Evolutionary conservation across 1,140 invertebrate species (phyloP).

Genomic region (Conus ventricosus): DNA sequence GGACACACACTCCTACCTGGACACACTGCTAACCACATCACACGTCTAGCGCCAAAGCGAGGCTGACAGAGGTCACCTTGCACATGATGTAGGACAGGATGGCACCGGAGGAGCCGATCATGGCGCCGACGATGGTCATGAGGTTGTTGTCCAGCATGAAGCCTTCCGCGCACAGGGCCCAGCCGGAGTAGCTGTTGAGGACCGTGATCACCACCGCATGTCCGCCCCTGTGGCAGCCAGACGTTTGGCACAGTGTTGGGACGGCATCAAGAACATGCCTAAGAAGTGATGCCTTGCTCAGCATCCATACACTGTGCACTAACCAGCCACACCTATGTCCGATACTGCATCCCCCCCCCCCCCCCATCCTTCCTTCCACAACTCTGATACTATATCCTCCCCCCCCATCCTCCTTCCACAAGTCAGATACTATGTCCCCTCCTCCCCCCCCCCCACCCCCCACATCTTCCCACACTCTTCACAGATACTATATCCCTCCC

Average conservation of each 20-base stretch:
- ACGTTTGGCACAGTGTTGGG: neutral
- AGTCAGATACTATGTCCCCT: too few relatives aligned
- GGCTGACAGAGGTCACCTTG: constrained; percentile 78
- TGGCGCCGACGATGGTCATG: constrained; percentile 92
- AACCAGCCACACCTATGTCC: neutral
- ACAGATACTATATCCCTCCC: too few relatives aligned
- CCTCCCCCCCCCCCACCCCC: too few relatives aligned
- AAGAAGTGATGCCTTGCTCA: neutral
- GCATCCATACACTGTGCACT: neutral
- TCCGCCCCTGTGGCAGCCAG: constrained; percentile 79
- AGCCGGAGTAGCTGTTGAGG: constrained; percentile 87
- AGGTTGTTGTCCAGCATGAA: constrained; percentile 95
- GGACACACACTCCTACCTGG: too few relatives aligned
- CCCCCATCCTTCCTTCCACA: too few relatives aligned
- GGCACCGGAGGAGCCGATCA: constrained; percentile 93
- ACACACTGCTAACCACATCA: too few relatives aligned
- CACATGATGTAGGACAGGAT: constrained; percentile 97
- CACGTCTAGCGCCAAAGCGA: too few relatives aligned
- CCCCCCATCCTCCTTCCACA: too few relatives aligned
- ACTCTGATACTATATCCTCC: too few relatives aligned
- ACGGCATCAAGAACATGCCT: constrained; percentile 1
- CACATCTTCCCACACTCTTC: too few relatives aligned
- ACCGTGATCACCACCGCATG: constrained; percentile 96
- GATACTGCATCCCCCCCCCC: too few relatives aligned
- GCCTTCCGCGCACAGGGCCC: constrained; percentile 92